These are phyloP conservation scores for Latrodectus elegans DNA, from an alignment of 2,888 invertebrate genomes.

Conservation along the genomic window DNA sequence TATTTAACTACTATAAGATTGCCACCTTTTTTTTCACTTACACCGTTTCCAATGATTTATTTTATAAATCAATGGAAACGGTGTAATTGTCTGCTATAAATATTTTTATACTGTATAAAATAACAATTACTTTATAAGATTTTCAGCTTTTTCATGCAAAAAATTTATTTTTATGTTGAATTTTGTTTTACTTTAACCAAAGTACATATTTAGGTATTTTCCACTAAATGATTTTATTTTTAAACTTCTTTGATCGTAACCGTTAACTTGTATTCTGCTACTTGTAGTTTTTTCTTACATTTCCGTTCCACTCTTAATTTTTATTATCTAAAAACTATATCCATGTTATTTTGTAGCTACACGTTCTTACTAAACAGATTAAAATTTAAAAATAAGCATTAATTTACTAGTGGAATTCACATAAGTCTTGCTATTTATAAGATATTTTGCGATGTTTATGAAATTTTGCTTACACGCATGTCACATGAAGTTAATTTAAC, in stretches of 20 bases:
- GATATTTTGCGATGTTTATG: constrained; percentile 1
- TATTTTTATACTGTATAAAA: no score
- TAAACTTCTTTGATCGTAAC: background rate
- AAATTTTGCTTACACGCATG: constrained; percentile 49
- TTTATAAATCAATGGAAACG: no score
- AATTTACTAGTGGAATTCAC: background rate
- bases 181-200: no score
- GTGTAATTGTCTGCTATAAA: no score
- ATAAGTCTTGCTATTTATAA: background rate
- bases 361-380: background rate
- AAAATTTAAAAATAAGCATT: background rate
- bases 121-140: no score
- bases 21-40: no score
- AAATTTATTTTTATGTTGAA: no score
- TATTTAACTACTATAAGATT: no score
- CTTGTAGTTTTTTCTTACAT: constrained; percentile 16
- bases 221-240: no score
- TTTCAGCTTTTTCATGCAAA: no score
- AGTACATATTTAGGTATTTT: no score
- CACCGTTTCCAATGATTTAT: no score
- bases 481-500: constrained; percentile 46
- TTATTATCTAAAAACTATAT: background rate
- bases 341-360: background rate
- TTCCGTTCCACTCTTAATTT: constrained; percentile 21
- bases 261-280: constrained; percentile 17